These are phyloP conservation scores for Cordilura impudica DNA, from an alignment of 2,888 invertebrate genomes.

Conservation along the genomic window DNA sequence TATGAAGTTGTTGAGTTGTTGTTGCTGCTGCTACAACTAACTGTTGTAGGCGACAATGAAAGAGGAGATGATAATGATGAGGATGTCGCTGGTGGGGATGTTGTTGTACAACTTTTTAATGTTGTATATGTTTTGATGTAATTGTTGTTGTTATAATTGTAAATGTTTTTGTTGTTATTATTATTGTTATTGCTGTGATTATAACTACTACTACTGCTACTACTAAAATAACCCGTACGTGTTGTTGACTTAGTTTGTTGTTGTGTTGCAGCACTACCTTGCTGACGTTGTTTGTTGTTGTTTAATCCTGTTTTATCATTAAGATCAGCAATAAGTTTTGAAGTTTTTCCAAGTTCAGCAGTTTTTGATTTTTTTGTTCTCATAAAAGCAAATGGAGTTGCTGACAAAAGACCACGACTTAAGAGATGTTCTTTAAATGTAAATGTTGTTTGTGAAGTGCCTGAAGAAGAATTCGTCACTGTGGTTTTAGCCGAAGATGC, in stretches of 20 bases:
- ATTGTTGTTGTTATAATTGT: slow-evolving; percentile 47
- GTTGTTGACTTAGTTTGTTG: slow-evolving; percentile 58
- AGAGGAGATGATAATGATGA: not conserved
- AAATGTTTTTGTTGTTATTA: slow-evolving; percentile 25
- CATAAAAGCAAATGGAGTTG: slow-evolving; percentile 67
- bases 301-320: slow-evolving; percentile 63
- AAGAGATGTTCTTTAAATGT: slow-evolving; percentile 53
- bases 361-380: slow-evolving; percentile 70
- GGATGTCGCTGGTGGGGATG: slow-evolving; percentile 44
- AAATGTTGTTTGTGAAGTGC: slow-evolving; percentile 36
- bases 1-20: slow-evolving; percentile 37
- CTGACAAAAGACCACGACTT: slow-evolving; percentile 54
- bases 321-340: slow-evolving; percentile 47
- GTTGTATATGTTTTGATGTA: slow-evolving; percentile 57
- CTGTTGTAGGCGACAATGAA: slow-evolving; percentile 14
- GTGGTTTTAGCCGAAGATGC: slow-evolving; percentile 36
- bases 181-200: slow-evolving; percentile 22
- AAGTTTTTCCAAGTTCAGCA: slow-evolving; percentile 50
- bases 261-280: slow-evolving; percentile 26
- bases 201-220: slow-evolving; percentile 47
- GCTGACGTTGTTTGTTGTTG: slow-evolving; percentile 64
- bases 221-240: slow-evolving; percentile 55
- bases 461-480: slow-evolving; percentile 31
- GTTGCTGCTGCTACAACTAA: slow-evolving; percentile 25
- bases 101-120: slow-evolving; percentile 37